These are phyloP conservation scores for Cheilosia vulpina DNA, from an alignment of 2,888 invertebrate genomes.

Conservation along the genomic window DNA sequence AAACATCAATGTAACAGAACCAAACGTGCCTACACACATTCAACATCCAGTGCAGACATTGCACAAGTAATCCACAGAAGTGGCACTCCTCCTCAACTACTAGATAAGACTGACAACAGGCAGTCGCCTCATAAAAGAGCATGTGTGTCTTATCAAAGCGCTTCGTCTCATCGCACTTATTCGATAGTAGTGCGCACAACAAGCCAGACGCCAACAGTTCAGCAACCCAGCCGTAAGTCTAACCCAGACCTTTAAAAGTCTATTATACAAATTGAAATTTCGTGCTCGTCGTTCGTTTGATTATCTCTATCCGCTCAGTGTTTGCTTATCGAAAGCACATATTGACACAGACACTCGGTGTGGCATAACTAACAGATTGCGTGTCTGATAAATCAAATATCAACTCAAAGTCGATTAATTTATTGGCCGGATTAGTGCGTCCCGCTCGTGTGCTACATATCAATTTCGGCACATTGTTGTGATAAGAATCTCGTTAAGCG, in stretches of 20 bases:
- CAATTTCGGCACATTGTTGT: background rate
- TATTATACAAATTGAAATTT: background rate
- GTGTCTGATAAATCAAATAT: background rate
- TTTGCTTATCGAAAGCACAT: slow-evolving; percentile 1
- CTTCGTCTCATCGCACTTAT: background rate
- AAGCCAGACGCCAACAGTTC: background rate
- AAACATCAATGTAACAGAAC: too few species aligned
- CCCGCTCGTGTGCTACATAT: background rate
- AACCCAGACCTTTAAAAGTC: background rate
- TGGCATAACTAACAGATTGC: background rate
- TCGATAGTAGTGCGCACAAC: background rate
- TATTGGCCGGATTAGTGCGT: background rate
- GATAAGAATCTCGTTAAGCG: background rate
- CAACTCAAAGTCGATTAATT: background rate
- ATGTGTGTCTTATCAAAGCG: slow-evolving; percentile 20
- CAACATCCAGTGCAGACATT: background rate
- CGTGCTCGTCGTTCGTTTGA: background rate
- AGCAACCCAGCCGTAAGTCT: background rate
- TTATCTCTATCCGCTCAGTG: background rate
- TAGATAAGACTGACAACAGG: background rate
- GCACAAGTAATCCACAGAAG: background rate
- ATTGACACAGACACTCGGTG: background rate
- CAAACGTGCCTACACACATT: background rate
- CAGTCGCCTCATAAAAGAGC: background rate
- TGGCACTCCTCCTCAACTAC: slow-evolving; percentile 2